phyloP scores from a whole-genome alignment of 2,888 invertebrate species.

The Amphipoea oculea region DNA sequence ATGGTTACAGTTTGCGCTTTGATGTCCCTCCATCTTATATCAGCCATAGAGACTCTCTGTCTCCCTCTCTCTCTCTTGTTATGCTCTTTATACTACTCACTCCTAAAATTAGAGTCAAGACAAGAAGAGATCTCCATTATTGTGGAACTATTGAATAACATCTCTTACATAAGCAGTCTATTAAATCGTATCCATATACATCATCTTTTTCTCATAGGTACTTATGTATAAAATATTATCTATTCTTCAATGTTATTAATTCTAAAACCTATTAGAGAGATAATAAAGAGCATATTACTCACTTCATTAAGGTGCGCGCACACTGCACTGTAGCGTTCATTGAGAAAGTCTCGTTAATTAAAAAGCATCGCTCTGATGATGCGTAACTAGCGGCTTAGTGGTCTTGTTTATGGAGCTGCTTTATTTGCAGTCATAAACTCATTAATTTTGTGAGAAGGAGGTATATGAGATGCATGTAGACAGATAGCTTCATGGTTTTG shows the following conservation, averaged over 20 bases:
- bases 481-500: background rate
- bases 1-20: no score
- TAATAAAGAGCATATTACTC: slow-evolving; percentile 41
- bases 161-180: background rate
- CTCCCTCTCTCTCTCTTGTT: background rate
- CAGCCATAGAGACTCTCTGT: background rate
- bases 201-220: background rate
- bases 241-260: slow-evolving; percentile 11
- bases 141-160: background rate
- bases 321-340: slow-evolving; percentile 60
- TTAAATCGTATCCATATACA: background rate
- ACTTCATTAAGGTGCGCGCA: slow-evolving; percentile 64
- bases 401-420: slow-evolving; percentile 20
- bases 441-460: slow-evolving; percentile 13
- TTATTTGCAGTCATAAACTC: slow-evolving; percentile 18
- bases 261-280: slow-evolving; percentile 27
- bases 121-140: background rate
- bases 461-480: background rate
- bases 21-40: background rate
- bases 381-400: slow-evolving; percentile 44
- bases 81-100: background rate
- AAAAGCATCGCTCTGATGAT: slow-evolving; percentile 56
- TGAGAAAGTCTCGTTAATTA: slow-evolving; percentile 73
- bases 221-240: slow-evolving; percentile 1
- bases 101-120: background rate